These are phyloP conservation scores for Synergus japonicus DNA, from an alignment of 2,888 invertebrate species.

Conservation along the genomic window DNA sequence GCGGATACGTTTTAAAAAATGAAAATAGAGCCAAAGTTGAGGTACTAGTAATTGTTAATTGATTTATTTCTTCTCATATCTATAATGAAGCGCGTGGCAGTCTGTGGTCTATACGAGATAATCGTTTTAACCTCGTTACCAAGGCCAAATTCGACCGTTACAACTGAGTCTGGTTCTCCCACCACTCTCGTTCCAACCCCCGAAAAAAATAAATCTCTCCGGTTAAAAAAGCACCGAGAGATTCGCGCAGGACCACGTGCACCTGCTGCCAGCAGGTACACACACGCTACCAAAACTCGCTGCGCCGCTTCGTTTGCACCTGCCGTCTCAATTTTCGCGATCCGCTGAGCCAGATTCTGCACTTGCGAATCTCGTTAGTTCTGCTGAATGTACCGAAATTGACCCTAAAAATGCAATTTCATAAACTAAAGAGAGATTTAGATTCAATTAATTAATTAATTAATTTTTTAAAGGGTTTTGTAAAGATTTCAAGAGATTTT, in stretches of 20 bases:
- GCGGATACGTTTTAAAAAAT: neutral
- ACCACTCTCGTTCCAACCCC: constrained; percentile 51
- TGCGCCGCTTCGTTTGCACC: constrained; percentile 59
- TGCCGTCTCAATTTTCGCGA: constrained; percentile 63
- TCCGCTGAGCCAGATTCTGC: constrained; percentile 44
- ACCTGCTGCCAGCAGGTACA: constrained; percentile 60
- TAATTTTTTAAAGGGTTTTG: too few species aligned
- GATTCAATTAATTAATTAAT: too few species aligned
- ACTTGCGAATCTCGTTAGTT: constrained; percentile 16
- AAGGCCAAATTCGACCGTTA: constrained; percentile 58
- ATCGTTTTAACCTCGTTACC: constrained; percentile 31
- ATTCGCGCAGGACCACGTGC: constrained; percentile 59
- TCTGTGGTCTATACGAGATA: neutral
- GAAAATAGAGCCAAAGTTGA: neutral
- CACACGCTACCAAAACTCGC: constrained; percentile 39
- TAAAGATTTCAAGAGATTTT: too few species aligned
- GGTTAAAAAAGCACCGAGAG: constrained; percentile 48
- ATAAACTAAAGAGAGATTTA: too few species aligned
- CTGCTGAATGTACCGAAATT: neutral
- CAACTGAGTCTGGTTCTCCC: constrained; percentile 36
- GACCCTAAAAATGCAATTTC: neutral
- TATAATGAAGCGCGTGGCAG: constrained; percentile 4
- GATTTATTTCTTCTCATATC: neutral
- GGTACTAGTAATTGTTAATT: neutral
- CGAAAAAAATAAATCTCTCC: constrained; percentile 52